phyloP scores from a whole-genome alignment of 1,140 invertebrate genomes.

The Neotoxoptera formosana region DNA sequence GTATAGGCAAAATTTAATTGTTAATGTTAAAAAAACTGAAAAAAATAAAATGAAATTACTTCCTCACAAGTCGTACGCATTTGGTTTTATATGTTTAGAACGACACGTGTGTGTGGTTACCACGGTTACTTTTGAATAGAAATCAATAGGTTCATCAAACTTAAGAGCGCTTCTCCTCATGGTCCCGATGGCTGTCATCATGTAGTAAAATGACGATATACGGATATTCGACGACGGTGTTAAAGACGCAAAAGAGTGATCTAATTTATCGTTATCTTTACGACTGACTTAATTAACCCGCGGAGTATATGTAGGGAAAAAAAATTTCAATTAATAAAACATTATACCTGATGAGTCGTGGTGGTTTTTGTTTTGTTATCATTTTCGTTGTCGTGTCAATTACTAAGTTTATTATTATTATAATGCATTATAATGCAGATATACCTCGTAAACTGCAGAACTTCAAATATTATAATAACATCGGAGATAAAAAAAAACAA shows the following conservation, averaged over 20 bases:
- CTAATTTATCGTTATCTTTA: conserved; percentile 9
- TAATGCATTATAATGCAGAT: background rate
- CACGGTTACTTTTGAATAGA: conserved; percentile 21
- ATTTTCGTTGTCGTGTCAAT: background rate
- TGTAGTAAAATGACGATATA: background rate
- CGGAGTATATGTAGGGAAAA: background rate
- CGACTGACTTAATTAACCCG: background rate
- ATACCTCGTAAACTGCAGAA: background rate
- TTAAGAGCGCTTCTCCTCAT: background rate
- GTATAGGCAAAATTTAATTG: conserved; percentile 16
- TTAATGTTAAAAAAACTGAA: background rate
- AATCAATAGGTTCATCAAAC: conserved; percentile 10
- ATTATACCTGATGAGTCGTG: background rate
- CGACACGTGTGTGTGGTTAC: background rate
- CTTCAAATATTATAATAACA: background rate
- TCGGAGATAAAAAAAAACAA: background rate
- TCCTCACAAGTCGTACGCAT: background rate
- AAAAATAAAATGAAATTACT: background rate
- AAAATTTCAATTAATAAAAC: background rate
- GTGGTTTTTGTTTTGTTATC: background rate
- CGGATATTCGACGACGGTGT: background rate
- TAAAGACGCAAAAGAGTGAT: background rate
- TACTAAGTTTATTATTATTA: too few species aligned
- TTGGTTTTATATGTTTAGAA: background rate
- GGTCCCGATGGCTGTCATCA: background rate